Percentiles rank a stretch among this genome's conserved stretches.
Evolutionary conservation across 2,113 vertebrate species (phyloP).

Genomic region (Bubo bubo): DNA sequence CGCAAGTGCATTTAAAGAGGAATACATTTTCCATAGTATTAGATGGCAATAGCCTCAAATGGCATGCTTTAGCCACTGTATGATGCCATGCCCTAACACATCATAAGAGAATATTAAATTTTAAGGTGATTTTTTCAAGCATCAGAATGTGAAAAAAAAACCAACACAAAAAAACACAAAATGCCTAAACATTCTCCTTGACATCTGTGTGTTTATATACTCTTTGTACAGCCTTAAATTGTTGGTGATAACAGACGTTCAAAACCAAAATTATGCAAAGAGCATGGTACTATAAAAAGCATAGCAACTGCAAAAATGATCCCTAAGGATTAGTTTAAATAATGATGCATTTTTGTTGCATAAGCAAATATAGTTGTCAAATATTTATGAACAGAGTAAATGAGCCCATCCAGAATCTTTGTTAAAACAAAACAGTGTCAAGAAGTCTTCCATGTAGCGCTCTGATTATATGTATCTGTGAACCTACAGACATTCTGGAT

Average conservation of each 20-base stretch:
- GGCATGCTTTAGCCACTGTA: not conserved
- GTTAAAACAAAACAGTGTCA: not conserved
- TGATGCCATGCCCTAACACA: not conserved
- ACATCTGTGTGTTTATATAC: not conserved
- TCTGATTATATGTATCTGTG: not conserved
- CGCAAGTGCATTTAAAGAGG: not conserved
- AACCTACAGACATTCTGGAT: not conserved
- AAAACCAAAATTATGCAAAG: not conserved
- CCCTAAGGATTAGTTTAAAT: not conserved
- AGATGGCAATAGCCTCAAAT: not conserved
- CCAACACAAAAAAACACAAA: not conserved
- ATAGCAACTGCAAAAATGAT: not conserved
- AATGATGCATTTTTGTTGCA: constrained; percentile 14
- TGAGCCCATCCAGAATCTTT: not conserved
- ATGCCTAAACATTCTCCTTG: not conserved
- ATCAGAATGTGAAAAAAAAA: not conserved
- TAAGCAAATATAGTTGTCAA: constrained; percentile 13
- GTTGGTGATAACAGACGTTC: not conserved
- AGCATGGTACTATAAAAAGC: not conserved
- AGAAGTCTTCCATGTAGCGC: not conserved
- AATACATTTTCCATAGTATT: not conserved
- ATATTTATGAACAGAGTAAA: constrained; percentile 27
- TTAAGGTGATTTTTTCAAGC: not conserved
- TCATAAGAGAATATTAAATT: not conserved
- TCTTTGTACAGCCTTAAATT: not conserved